Base-by-base conservation (phyloP, 2,113 vertebrate genomes). In the Neolamprologus variostigma region DNA sequence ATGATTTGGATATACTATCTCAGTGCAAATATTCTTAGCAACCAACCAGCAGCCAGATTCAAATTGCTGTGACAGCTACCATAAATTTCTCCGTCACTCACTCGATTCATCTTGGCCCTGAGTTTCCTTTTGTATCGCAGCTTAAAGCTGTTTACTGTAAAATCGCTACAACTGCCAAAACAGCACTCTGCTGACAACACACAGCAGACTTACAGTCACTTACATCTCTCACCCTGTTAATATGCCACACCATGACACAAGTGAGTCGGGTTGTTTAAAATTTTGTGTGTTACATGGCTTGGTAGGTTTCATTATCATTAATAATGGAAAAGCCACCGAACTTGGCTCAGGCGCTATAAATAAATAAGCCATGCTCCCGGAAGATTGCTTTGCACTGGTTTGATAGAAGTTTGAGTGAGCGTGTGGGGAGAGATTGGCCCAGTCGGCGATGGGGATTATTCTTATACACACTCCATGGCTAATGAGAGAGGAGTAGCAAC, bases 401-500 rank as follows among this genome's bases (percentile, higher is more conserved):
- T 91, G 66, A 71, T 89, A 83, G 76, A 85, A 45, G 86, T 89
- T 33, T 81, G 83, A 37, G 86, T 88, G 87, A 23, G 68, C 40
- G 11, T 63, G 31, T 59, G 12, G 31, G 54, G 68, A 71, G 47
- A 83, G 59, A 89, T 84, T 71, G 85, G 83, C 82, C 51, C 66
- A 81, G 82, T 59, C 8, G 3, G 33, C 83, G 47, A 87, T 61
- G 45, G 68, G 63, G 61, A 31, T 81, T 92, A 91, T 87, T 80
- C 84, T 87, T 86, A 85, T 73, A 45, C 92, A 76, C 84, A 57
- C 87, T 57, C 63, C 2, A 28, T 33, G 81, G 63, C 80, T 94
- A 96, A 95, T 95, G 94, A 94, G 88, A 92, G 90, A 88, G 93
- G 92, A 92, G 85, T 86, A 91, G 88, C 90, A 93, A 91, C 92